These are phyloP conservation scores for Lycia hirtaria DNA, from an alignment of 2,888 invertebrate genomes.

Conservation along the genomic window DNA sequence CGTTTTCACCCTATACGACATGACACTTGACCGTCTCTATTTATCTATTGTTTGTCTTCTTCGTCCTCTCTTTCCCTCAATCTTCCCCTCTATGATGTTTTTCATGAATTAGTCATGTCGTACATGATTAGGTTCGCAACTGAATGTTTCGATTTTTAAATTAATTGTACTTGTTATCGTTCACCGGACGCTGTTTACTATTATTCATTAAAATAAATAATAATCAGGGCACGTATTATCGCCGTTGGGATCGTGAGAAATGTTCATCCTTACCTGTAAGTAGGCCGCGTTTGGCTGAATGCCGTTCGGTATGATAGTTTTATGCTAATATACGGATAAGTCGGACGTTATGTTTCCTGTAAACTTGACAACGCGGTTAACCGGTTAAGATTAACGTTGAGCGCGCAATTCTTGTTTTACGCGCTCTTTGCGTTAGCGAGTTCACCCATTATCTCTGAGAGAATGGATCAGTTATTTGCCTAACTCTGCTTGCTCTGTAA, in stretches of 20 bases:
- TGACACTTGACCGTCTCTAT: too few species aligned
- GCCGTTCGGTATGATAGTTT: slow-evolving; percentile 17
- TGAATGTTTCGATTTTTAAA: background rate
- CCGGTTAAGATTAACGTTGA: slow-evolving; percentile 5
- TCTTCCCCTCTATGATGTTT: too few species aligned
- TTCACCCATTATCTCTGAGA: too few species aligned
- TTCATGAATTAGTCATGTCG: too few species aligned
- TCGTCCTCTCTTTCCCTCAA: too few species aligned
- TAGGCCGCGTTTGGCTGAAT: slow-evolving; percentile 16
- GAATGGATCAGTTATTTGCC: too few species aligned
- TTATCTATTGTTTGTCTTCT: too few species aligned
- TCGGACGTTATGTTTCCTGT: slow-evolving; percentile 24
- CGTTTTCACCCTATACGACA: too few species aligned
- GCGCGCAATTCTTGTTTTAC: too few species aligned
- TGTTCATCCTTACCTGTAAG: slow-evolving; percentile 20
- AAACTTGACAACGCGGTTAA: slow-evolving; percentile 2
- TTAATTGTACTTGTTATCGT: background rate
- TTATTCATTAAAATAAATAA: background rate
- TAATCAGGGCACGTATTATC: slow-evolving; percentile 35
- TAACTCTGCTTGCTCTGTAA: too few species aligned
- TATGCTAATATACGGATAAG: slow-evolving; percentile 22
- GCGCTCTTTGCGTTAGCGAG: too few species aligned
- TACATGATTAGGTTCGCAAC: too few species aligned
- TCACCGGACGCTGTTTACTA: background rate
- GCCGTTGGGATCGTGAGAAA: slow-evolving; percentile 33